These are phyloP conservation scores for Microtus richardsoni DNA, from an alignment of 2,113 vertebrate species.

Conservation along the genomic window DNA sequence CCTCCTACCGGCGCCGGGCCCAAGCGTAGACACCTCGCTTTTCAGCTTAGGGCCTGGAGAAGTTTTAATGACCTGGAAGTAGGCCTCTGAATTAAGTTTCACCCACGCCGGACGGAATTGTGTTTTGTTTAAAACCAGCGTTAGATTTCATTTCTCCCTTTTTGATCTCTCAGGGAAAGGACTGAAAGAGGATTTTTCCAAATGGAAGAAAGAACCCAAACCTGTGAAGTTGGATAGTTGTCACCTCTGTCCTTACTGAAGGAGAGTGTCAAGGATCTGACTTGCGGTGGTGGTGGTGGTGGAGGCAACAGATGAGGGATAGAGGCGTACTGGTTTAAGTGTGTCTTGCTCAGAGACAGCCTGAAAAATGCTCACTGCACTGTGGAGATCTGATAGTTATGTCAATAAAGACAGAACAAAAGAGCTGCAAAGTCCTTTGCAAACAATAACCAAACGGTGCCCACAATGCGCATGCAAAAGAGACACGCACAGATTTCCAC, in stretches of 20 bases:
- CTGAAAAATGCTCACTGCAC: neutral
- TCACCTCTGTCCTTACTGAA: neutral
- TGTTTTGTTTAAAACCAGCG: neutral
- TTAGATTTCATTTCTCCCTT: slow-evolving; percentile 3
- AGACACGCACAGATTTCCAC: neutral
- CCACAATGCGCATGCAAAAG: slow-evolving; percentile 38
- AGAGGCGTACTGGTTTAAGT: neutral
- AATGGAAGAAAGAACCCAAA: neutral
- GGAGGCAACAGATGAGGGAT: neutral
- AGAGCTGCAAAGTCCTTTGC: slow-evolving; percentile 60
- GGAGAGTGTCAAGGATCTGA: neutral
- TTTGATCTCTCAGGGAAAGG: neutral
- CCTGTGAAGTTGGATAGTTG: neutral
- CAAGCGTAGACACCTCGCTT: neutral
- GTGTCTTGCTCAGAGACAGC: neutral
- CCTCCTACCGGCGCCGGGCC: neutral
- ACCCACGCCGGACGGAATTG: neutral
- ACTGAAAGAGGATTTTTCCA: neutral
- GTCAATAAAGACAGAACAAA: slow-evolving; percentile 61
- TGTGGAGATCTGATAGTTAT: neutral
- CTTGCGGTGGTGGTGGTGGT: too few species aligned
- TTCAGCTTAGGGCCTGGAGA: neutral
- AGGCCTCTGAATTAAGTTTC: slow-evolving; percentile 37
- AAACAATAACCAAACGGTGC: slow-evolving; percentile 66
- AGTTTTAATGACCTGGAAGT: neutral